phyloP scores from a whole-genome alignment of 2,113 vertebrate species.

The Oreochromis niloticus region DNA sequence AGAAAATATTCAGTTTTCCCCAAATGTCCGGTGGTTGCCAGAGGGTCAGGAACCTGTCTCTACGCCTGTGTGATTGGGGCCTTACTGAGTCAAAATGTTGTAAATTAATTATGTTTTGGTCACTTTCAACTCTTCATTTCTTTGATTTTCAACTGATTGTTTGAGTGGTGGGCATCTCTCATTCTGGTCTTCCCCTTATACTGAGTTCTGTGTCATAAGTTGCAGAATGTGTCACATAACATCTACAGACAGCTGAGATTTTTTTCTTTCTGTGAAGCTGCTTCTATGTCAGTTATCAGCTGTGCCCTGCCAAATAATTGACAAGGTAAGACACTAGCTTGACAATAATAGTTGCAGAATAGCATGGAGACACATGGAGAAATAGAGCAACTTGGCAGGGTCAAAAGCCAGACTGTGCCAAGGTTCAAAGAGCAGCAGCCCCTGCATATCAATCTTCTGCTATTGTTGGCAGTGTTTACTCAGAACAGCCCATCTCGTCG shows the following conservation, averaged over 20 bases:
- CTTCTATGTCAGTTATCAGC: not conserved
- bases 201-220: not conserved
- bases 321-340: not conserved
- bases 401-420: not conserved
- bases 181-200: not conserved
- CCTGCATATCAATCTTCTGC: not conserved
- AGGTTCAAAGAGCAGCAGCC: conserved; percentile 12
- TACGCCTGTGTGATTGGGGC: not conserved
- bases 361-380: not conserved
- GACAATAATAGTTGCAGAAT: not conserved
- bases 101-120: not conserved
- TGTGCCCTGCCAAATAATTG: not conserved
- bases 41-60: not conserved
- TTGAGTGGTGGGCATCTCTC: not conserved
- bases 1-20: not conserved
- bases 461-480: conserved; percentile 24
- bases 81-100: not conserved
- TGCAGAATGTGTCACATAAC: not conserved
- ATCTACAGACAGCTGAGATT: not conserved
- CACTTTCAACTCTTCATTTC: not conserved
- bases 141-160: not conserved
- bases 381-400: not conserved
- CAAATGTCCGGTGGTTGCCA: not conserved
- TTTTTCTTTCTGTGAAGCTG: not conserved
- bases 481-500: not conserved